Percentiles rank a stretch among this genome's conserved stretches.
Evolutionary conservation across 2,797 vertebrate genomes (phyloP).

Genomic region (Hydrolagus colliei): DNA sequence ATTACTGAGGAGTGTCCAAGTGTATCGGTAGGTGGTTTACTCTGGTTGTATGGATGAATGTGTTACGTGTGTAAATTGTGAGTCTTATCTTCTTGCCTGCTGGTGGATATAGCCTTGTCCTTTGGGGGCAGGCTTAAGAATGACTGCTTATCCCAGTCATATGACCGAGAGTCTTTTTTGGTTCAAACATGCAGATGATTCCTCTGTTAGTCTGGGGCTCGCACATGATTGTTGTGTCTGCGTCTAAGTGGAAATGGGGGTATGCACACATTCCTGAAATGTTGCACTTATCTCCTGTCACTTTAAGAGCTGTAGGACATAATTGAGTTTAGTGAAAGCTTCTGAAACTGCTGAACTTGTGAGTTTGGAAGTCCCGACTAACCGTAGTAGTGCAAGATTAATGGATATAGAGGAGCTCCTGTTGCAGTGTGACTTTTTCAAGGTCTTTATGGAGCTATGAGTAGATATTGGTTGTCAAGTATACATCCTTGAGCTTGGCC

Average conservation of each 20-base stretch:
- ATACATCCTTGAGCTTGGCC: not conserved
- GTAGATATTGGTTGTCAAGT: not conserved
- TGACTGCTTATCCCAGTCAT: not conserved
- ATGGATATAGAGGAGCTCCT: too few species aligned
- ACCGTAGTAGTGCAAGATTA: not conserved
- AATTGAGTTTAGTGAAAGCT: not conserved
- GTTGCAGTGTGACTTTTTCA: not conserved
- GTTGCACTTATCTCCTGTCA: not conserved
- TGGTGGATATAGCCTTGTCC: not conserved
- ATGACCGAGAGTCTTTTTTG: too few species aligned
- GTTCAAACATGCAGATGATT: too few species aligned
- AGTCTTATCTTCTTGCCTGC: not conserved
- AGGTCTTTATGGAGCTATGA: not conserved
- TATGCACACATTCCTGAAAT: not conserved
- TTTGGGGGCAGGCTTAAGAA: not conserved
- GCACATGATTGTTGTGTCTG: too few species aligned
- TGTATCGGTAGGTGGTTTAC: not conserved
- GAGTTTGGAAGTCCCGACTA: not conserved
- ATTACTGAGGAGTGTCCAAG: too few species aligned
- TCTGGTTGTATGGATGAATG: not conserved
- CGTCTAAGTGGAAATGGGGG: too few species aligned
- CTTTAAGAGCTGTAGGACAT: not conserved
- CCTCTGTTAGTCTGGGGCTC: too few species aligned
- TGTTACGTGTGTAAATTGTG: not conserved
- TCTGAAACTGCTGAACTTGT: not conserved